phyloP scores from a whole-genome alignment of 2,888 invertebrate species.

The Heteromurus nitidus region DNA sequence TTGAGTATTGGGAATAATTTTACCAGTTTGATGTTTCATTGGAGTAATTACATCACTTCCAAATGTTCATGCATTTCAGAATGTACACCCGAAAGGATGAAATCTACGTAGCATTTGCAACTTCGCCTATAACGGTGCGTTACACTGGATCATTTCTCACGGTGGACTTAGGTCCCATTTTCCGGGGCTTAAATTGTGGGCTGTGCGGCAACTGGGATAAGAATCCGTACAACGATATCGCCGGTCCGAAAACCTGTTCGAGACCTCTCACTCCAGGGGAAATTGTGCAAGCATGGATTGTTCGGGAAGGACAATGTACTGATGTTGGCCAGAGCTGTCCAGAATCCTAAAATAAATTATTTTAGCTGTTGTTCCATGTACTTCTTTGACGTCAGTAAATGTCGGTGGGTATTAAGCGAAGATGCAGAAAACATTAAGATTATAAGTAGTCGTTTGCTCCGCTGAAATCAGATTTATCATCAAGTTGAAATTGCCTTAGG shows the following conservation, averaged over 20 bases:
- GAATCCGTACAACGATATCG: slow-evolving; percentile 67
- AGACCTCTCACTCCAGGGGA: slow-evolving; percentile 54
- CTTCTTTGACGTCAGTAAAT: too few species aligned
- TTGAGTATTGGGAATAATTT: not conserved
- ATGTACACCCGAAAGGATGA: slow-evolving; percentile 68
- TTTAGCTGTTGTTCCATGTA: not conserved
- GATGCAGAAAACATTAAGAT: too few species aligned
- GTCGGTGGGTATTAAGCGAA: too few species aligned
- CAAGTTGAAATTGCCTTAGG: too few species aligned
- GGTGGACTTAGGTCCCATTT: slow-evolving; percentile 63
- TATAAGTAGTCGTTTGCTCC: not conserved
- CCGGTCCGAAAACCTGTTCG: slow-evolving; percentile 62
- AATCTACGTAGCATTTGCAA: slow-evolving; percentile 48
- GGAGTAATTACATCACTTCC: too few species aligned
- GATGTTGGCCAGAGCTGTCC: slow-evolving; percentile 54
- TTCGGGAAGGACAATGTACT: slow-evolving; percentile 60
- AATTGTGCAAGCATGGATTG: slow-evolving; percentile 62
- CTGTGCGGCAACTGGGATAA: slow-evolving; percentile 72
- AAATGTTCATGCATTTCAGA: too few species aligned
- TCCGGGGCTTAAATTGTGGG: slow-evolving; percentile 70
- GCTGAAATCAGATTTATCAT: too few species aligned
- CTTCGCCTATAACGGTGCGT: slow-evolving; percentile 57
- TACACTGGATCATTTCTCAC: slow-evolving; percentile 70
- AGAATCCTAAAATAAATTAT: not conserved
- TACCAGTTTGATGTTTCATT: too few species aligned